A percentile compares a stretch with the other conserved stretches of the same genome.
These are phyloP conservation scores for Mizuhopecten yessoensis DNA, from an alignment of 1,140 invertebrate genomes.

Conservation along the genomic window DNA sequence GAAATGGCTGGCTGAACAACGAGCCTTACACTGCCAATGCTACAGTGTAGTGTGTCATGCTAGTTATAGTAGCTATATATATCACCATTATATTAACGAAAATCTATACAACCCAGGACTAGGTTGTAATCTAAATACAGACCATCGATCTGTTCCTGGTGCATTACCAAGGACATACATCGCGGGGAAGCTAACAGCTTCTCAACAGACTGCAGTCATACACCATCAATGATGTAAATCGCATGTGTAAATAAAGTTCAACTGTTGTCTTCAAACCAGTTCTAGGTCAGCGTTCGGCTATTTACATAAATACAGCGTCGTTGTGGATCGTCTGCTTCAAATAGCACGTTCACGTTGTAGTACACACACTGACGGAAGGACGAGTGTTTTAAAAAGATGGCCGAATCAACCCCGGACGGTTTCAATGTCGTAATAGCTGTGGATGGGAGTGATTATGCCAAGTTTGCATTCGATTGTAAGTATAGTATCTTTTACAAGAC, in stretches of 20 bases:
- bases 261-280: not conserved
- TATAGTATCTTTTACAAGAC: not conserved
- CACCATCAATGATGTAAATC: not conserved
- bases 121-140: not conserved
- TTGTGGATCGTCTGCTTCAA: conserved; percentile 1
- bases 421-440: not conserved
- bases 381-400: not conserved
- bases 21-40: no score
- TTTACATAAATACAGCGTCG: not conserved
- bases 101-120: not conserved
- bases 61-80: conserved; percentile 3
- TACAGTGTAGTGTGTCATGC: not conserved
- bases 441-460: not conserved
- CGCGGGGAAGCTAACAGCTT: not conserved
- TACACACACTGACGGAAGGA: not conserved
- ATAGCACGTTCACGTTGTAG: not conserved
- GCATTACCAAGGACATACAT: not conserved
- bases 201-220: not conserved
- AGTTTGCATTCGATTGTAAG: conserved; percentile 21
- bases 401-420: not conserved
- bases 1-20: no score
- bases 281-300: not conserved
- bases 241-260: not conserved
- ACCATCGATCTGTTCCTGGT: conserved; percentile 9
- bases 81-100: not conserved